Conservation (phyloP, 2,113 vertebrate species). For the Asarcornis scutulata region DNA sequence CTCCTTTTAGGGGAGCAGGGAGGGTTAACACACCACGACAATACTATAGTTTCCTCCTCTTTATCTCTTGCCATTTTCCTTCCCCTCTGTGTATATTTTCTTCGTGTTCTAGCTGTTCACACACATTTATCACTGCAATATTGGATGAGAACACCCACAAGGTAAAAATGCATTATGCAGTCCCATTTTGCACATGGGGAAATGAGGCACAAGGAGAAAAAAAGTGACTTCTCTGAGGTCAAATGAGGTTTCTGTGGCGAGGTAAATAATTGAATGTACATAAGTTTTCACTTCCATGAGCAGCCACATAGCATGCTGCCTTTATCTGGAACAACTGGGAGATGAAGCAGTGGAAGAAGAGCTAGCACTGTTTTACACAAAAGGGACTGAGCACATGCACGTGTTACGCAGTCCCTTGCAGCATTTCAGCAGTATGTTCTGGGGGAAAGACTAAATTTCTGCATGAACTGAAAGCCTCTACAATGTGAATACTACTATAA, state of each 20-base stretch:
- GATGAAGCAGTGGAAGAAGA: neutral
- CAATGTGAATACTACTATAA: neutral
- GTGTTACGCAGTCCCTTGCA: neutral
- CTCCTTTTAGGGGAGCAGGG: neutral
- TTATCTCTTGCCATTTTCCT: neutral
- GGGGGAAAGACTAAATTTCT: neutral
- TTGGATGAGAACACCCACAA: neutral
- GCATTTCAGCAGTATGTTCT: neutral
- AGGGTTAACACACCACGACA: neutral
- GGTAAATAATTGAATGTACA: neutral
- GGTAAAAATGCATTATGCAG: neutral
- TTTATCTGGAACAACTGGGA: neutral
- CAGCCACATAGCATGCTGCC: neutral
- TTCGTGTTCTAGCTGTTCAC: neutral
- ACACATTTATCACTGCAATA: neutral
- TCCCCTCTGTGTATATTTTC: neutral
- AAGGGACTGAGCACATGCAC: neutral
- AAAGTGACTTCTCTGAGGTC: neutral
- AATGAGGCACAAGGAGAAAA: neutral
- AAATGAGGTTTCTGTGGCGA: conserved; percentile 2
- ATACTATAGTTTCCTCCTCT: neutral
- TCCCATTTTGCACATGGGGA: neutral
- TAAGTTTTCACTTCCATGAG: neutral
- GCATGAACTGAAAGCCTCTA: neutral
- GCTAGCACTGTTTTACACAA: neutral